Percentiles rank a stretch among this genome's conserved stretches.
phyloP scores from a whole-genome alignment of 2,797 vertebrate species.

The Coreius guichenoti region DNA sequence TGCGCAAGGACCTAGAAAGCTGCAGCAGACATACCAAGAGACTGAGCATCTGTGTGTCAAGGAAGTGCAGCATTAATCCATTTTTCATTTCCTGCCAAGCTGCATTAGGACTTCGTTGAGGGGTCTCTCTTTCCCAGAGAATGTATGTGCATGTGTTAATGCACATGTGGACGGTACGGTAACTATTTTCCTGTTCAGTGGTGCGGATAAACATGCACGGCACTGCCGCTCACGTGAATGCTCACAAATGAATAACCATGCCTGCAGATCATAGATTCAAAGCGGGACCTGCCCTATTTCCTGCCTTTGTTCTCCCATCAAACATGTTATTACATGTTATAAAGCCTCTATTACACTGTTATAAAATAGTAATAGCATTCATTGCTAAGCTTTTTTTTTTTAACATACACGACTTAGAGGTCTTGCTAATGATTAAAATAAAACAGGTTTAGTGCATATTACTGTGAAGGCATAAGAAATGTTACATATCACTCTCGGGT shows the following conservation, averaged over 20 bases:
- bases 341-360: constrained; percentile 1
- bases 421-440: background rate
- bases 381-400: background rate
- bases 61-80: constrained; percentile 15
- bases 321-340: background rate
- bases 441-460: background rate
- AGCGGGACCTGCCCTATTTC: background rate
- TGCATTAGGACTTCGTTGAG: constrained; percentile 17
- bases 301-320: background rate
- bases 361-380: background rate
- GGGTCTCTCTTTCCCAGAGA: constrained; percentile 42
- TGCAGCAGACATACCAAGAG: background rate
- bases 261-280: constrained; percentile 13
- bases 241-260: constrained; percentile 24
- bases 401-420: too few species aligned
- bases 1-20: constrained; percentile 1
- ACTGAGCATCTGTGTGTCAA: constrained; percentile 21
- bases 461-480: background rate
- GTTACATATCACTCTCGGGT: background rate
- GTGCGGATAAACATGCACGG: constrained; percentile 47
- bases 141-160: constrained; percentile 33
- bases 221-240: constrained; percentile 5
- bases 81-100: constrained; percentile 41
- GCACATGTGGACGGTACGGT: constrained; percentile 44
- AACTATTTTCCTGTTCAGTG: constrained; percentile 58